Evolutionary conservation across 2,113 vertebrate genomes (phyloP).

Genomic region (Strigops habroptila): DNA sequence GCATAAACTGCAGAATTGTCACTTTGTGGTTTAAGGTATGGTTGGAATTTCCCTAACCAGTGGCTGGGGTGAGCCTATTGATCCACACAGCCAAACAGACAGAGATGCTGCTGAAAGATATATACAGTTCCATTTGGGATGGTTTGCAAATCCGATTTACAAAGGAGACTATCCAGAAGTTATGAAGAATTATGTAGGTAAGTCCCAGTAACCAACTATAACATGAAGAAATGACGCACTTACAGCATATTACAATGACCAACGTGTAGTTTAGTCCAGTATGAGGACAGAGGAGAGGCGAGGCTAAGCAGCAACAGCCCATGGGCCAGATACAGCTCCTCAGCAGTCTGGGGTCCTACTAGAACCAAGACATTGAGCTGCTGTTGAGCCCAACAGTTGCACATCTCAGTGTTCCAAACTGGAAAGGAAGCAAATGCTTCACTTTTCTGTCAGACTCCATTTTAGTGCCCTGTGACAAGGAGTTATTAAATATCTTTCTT

Average conservation of each 20-base stretch:
- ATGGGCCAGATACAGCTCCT: rapidly evolving
- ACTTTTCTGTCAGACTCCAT: not conserved
- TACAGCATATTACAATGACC: not conserved
- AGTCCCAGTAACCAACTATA: not conserved
- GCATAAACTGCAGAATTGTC: not conserved
- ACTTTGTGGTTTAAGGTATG: conserved; percentile 72
- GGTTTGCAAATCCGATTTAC: conserved; percentile 93
- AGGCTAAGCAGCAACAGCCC: not conserved
- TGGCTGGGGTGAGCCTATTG: conserved; percentile 89
- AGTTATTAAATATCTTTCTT: not conserved
- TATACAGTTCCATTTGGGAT: conserved; percentile 90
- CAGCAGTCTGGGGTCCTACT: not conserved
- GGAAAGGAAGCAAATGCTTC: not conserved
- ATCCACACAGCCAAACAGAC: conserved; percentile 83
- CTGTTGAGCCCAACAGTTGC: not conserved
- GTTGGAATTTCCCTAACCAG: conserved; percentile 90
- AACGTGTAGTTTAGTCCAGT: rapidly evolving
- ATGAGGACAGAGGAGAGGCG: not conserved
- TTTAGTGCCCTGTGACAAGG: not conserved
- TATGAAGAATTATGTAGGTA: conserved; percentile 91
- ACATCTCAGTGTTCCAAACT: not conserved
- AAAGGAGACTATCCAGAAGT: conserved; percentile 94
- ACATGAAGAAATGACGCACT: not conserved
- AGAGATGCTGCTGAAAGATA: conserved; percentile 89
- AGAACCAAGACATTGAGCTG: not conserved